Evolutionary conservation across 2,113 vertebrate genomes (phyloP).

Genomic region (Rhodinocichla rosea): DNA sequence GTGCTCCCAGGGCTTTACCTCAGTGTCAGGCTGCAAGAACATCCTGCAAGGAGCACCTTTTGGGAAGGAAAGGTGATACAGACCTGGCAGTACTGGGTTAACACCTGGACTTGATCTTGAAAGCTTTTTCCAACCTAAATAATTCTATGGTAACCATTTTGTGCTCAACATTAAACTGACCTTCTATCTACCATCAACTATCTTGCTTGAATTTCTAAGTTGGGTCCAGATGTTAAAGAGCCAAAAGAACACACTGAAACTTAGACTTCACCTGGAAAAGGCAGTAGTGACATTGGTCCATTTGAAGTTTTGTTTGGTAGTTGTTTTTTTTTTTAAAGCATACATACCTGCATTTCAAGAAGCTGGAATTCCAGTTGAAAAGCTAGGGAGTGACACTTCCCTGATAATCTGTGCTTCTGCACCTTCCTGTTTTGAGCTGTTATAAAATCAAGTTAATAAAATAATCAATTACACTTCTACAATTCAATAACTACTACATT

Average conservation of each 20-base stretch:
- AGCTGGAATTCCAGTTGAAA: conserved; percentile 88
- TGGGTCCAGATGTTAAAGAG: neutral
- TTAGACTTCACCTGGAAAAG: neutral
- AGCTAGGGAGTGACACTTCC: conserved; percentile 72
- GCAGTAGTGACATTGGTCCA: neutral
- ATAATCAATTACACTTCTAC: neutral
- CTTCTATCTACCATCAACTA: neutral
- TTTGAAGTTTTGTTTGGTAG: neutral
- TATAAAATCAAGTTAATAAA: conserved; percentile 5
- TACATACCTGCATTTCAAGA: conserved; percentile 75
- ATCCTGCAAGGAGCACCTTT: neutral
- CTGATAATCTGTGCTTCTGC: conserved; percentile 74
- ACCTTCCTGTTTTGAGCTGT: conserved; percentile 66
- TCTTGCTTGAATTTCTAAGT: neutral
- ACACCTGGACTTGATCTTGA: neutral
- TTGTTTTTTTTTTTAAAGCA: neutral
- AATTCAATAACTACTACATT: neutral
- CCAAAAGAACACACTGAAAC: neutral
- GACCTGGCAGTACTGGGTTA: neutral
- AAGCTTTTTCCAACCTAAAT: neutral
- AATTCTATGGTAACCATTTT: neutral
- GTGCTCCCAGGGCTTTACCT: neutral
- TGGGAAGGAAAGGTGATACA: neutral
- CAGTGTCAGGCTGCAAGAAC: neutral
- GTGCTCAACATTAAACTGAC: neutral